Base-by-base conservation (phyloP, 1,140 invertebrate genomes). In the Hestina assimilis region DNA sequence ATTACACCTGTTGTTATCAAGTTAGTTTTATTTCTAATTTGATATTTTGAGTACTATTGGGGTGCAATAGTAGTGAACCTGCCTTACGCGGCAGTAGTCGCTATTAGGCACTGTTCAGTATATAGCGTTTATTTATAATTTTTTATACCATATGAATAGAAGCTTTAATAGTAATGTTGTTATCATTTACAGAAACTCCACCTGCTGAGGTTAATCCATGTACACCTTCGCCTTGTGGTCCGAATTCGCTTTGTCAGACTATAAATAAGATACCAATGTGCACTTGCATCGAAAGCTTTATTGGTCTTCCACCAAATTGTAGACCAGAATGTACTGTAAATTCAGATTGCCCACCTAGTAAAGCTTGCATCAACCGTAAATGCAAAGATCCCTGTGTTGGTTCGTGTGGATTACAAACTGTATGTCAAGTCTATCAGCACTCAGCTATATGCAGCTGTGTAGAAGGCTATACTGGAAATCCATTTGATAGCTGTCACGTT, bases 171-270 rank as follows among this genome's bases (percentile, higher is more conserved):
- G 8, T 12, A 41, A 5, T 17, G 14, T 19, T 24, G 14, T 35
- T 55, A n/a, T n/a, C n/a, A n/a, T 45, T 69, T 71, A 20, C 47
- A 83, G 79, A 69, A 67, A 57, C 59, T 52, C 62, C 80, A 21
- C 66, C 51, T 38, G 75, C 70, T 14, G 71, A 72, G 26, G 78
- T 81, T 21, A 92, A 94, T 78, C 93, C 93, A 8, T 96, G 95
- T 64, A 73, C 92, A 38, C 94, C 94, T 19, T 94, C 94, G 46
- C 95, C 94, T 8, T 97, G 96, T 82, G 95, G 95, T 5, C 91
- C 93, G 0, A 95, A 96, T 74, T 92, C 95, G 3, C 89, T 94
- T 31, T 97, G 95, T 75, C 90, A 91, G 17, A 92, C 93, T 46
- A 83, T 93, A n/a, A 93, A 93, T 64, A 89, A 91, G 51, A 90